These are phyloP conservation scores for Pampus argenteus DNA, from an alignment of 2,797 vertebrate genomes.

Conservation along the genomic window DNA sequence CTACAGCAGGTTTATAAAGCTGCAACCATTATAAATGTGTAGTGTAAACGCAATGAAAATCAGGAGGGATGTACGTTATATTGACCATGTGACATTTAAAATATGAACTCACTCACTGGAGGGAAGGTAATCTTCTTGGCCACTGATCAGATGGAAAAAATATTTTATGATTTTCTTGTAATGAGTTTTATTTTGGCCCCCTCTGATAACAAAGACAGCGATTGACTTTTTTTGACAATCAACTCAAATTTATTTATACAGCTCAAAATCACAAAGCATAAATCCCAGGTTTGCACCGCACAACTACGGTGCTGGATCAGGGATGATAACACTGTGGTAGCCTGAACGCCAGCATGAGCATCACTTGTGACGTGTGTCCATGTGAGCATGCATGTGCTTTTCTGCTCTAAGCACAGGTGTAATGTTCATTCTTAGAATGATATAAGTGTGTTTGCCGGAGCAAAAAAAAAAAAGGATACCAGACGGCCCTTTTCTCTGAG, in stretches of 20 bases:
- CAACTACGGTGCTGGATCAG: neutral
- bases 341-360: neutral
- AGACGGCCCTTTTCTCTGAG: conserved; percentile 48
- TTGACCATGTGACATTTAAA: no score
- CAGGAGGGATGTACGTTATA: no score
- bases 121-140: no score
- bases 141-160: no score
- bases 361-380: conserved; percentile 1
- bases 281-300: no score
- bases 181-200: neutral
- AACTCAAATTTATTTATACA: no score
- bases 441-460: conserved; percentile 25
- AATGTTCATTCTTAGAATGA: conserved; percentile 36
- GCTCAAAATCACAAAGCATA: no score
- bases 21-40: neutral
- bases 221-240: neutral
- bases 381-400: conserved; percentile 18
- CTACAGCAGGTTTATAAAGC: conserved; percentile 17
- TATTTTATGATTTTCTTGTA: no score
- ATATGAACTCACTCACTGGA: no score
- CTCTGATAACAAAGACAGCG: neutral
- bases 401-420: conserved; percentile 44
- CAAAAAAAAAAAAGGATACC: conserved; percentile 67
- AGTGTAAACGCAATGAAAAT: neutral
- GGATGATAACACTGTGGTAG: neutral